A percentile compares a stretch with the other conserved stretches of the same genome.
Evolutionary conservation across 2,113 vertebrate species (phyloP).

Genomic region (Callithrix jacchus): DNA sequence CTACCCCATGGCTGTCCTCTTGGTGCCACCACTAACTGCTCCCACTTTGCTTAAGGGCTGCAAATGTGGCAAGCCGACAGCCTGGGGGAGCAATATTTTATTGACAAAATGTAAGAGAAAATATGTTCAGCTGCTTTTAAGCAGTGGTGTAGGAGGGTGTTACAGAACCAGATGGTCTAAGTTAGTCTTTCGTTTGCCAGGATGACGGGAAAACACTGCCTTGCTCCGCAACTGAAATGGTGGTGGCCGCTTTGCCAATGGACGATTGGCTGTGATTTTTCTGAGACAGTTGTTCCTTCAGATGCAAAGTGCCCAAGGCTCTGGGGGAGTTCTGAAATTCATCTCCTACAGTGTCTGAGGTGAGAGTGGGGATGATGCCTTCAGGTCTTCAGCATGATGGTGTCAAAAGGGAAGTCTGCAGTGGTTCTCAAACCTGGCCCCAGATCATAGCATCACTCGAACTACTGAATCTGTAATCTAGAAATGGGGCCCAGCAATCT

Average conservation of each 20-base stretch:
- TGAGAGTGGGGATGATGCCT: not conserved
- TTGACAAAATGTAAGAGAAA: constrained; percentile 64
- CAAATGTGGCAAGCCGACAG: constrained; percentile 26
- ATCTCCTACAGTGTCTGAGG: rapidly evolving
- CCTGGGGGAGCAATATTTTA: constrained; percentile 65
- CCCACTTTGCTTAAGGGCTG: not conserved
- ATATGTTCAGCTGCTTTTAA: constrained; percentile 51
- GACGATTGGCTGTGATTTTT: not conserved
- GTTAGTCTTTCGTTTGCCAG: constrained; percentile 72
- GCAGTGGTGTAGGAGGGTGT: constrained; percentile 70
- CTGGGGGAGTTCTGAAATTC: not conserved
- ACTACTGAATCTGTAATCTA: not conserved
- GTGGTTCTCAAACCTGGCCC: not conserved
- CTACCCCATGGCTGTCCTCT: rapidly evolving
- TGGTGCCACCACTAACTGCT: not conserved
- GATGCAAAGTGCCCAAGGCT: not conserved
- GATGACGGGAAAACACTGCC: not conserved
- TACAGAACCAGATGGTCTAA: constrained; percentile 68
- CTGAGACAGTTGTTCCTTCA: not conserved
- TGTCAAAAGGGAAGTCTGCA: not conserved
- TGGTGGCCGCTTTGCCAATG: not conserved
- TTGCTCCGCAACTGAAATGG: not conserved
- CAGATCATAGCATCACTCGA: rapidly evolving
- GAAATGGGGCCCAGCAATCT: too few relatives aligned
- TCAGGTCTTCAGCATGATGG: not conserved